Evolutionary conservation across 2,797 vertebrate genomes (phyloP).

Genomic region (Chaunax sp.): DNA sequence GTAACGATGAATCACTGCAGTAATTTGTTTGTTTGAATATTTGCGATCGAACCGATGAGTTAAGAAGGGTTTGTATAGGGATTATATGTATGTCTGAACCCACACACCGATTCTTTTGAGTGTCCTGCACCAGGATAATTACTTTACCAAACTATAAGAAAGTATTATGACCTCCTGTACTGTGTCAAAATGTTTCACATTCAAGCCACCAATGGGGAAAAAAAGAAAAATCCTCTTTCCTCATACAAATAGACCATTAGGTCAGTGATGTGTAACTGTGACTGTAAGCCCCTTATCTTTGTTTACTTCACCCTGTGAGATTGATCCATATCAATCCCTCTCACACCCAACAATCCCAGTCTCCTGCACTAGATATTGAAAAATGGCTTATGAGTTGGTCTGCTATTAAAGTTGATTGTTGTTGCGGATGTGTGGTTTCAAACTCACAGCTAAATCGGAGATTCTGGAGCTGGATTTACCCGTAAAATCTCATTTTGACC

Average conservation of each 20-base stretch:
- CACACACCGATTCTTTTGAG: too few species aligned
- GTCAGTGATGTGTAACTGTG: constrained; percentile 47
- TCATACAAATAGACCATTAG: constrained; percentile 39
- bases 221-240: constrained; percentile 1
- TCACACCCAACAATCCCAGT: constrained; percentile 44
- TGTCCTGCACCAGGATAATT: too few species aligned
- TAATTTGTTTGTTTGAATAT: too few species aligned
- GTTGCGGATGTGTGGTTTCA: constrained; percentile 21
- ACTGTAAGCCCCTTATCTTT: constrained; percentile 58
- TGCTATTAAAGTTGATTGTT: constrained; percentile 42
- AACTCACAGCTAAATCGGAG: constrained; percentile 47
- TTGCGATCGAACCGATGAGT: too few species aligned
- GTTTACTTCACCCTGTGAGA: constrained; percentile 60
- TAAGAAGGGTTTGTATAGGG: too few species aligned
- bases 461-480: constrained; percentile 47
- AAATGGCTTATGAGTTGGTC: constrained; percentile 4
- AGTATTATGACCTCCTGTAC: neutral
- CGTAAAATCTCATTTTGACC: constrained; percentile 54
- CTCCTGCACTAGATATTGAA: constrained; percentile 15
- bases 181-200: constrained; percentile 10
- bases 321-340: constrained; percentile 66
- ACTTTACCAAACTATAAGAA: too few species aligned
- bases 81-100: too few species aligned
- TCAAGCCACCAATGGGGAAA: neutral
- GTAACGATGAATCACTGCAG: too few species aligned